Conservation (phyloP, 2,888 invertebrate species). For the Seira ritae region DNA sequence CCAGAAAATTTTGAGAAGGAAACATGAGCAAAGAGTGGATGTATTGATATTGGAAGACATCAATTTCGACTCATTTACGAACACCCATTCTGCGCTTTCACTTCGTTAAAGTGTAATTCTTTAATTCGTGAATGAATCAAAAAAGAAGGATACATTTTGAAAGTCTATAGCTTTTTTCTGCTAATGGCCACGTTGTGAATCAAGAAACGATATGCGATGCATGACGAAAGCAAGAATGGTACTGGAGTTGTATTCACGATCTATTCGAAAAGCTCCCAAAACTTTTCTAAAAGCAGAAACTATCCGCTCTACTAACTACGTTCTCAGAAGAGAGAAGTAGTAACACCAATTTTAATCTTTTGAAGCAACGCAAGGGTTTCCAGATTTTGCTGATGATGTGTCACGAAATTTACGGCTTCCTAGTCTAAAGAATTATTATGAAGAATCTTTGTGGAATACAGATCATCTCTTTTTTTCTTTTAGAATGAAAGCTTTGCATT, state of each 20-base stretch:
- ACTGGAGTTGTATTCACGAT: conserved; percentile 37
- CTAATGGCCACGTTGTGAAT: conserved; percentile 55
- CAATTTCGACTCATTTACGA: conserved; percentile 57
- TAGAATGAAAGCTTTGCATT: conserved; percentile 31
- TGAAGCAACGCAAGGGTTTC: background rate
- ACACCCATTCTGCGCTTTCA: conserved; percentile 22
- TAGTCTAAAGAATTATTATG: conserved; percentile 35
- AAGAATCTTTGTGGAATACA: conserved; percentile 58
- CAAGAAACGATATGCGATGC: conserved; percentile 58
- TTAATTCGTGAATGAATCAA: conserved; percentile 39
- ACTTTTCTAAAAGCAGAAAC: conserved; percentile 13
- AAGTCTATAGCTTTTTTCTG: conserved; percentile 41
- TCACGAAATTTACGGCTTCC: conserved; percentile 65
- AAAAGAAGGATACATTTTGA: conserved; percentile 43
- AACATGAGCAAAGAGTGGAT: too few relatives aligned
- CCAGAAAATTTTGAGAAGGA: background rate
- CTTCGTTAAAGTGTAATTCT: conserved; percentile 1
- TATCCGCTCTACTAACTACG: conserved; percentile 54
- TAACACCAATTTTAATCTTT: conserved; percentile 7
- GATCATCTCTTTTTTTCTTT: conserved; percentile 49
- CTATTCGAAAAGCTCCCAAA: background rate
- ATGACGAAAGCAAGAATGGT: conserved; percentile 55
- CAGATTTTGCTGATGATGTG: conserved; percentile 60
- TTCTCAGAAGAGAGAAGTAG: background rate
- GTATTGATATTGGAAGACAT: conserved; percentile 40